Evolutionary conservation across 2,113 vertebrate genomes (phyloP), one percentile per base, ranked within the genome.

Genomic region (Falco punctatus): DNA sequence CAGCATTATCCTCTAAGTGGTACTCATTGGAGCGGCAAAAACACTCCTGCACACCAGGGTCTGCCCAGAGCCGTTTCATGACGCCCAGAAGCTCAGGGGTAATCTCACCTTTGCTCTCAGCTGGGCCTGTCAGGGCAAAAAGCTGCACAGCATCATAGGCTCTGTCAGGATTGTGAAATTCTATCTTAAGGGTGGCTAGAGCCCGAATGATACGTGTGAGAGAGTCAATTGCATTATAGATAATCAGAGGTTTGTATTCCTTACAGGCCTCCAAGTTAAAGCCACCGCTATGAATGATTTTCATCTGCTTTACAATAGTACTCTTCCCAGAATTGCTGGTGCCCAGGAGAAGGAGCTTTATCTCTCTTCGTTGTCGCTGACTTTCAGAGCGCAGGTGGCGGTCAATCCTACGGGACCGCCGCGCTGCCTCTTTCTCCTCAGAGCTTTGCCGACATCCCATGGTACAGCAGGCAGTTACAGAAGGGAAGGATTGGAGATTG

Each of bases 381-480:
- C 99, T 99, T 96, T 99, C 99, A 3, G 99, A 99, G 97, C 99
- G 99, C 98, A 99, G 98, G 98, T 99, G 99, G 96, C 99, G 99
- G 98, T 99, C 99, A 35, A 99, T 99, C 79, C 99, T 98, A n/a
- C 99, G 98, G 10, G 99, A 99, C 98, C 99, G 99, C 97, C 99
- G 98, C 33, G 99, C 99, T 49, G 99, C 99, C 98, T 99, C 99
- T 98, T 99, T 99, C 97, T 99, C 99, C 98, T 99, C 99, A 65
- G 99, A 99, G 98, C 99, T 99, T 98, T 99, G 99, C 97, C 99
- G 99, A 98, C 99, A 99, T 98, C 99, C 99, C 99, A 99, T 99
- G 99, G 97, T 98, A 97, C 62, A 87, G 95, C 96, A 97, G 96
- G 93, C 40, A 83, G 88, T 44, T 95, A 92, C 85, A 74, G 94